These are phyloP conservation scores for Galaxias olidus DNA, from an alignment of 2,797 vertebrate genomes.

Conservation along the genomic window DNA sequence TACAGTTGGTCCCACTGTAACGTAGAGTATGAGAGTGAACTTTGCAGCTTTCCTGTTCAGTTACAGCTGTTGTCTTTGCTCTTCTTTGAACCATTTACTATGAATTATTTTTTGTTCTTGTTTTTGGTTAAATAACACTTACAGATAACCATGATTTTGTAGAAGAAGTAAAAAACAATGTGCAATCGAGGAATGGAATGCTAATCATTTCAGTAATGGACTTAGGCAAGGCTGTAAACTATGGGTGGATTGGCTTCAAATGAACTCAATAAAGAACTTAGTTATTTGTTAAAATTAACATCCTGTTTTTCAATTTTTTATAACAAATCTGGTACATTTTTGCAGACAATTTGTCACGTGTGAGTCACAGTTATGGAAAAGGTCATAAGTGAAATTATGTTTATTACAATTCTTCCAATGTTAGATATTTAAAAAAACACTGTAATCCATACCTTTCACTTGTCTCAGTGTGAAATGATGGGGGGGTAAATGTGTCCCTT, in stretches of 20 bases:
- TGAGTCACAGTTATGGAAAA: conserved; percentile 48
- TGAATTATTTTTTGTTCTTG: conserved; percentile 26
- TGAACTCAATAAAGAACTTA: conserved; percentile 22
- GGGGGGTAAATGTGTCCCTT: conserved; percentile 60
- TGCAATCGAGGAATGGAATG: conserved; percentile 15
- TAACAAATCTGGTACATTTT: conserved; percentile 38
- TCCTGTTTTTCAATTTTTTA: conserved; percentile 73
- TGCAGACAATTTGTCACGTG: conserved; percentile 24
- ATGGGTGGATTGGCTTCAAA: conserved; percentile 20
- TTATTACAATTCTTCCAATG: conserved; percentile 59
- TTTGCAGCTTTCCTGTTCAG: too few relatives aligned
- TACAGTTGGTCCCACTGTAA: too few relatives aligned
- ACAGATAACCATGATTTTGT: conserved; percentile 29
- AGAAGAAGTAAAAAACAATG: conserved; percentile 43
- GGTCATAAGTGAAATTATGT: conserved; percentile 57
- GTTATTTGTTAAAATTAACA: conserved; percentile 49
- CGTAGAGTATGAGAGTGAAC: too few relatives aligned
- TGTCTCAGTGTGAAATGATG: conserved; percentile 59
- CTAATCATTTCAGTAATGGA: conserved; percentile 50
- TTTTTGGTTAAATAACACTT: conserved; percentile 41
- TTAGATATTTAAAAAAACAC: conserved; percentile 75
- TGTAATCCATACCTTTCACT: conserved; percentile 66
- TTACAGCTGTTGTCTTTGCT: too few relatives aligned
- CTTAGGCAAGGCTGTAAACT: conserved; percentile 59
- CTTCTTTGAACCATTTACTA: background rate